Evolutionary conservation across 2,113 vertebrate genomes (phyloP), one percentile per base, ranked within the genome.

Genomic region (Ranitomeya imitator): DNA sequence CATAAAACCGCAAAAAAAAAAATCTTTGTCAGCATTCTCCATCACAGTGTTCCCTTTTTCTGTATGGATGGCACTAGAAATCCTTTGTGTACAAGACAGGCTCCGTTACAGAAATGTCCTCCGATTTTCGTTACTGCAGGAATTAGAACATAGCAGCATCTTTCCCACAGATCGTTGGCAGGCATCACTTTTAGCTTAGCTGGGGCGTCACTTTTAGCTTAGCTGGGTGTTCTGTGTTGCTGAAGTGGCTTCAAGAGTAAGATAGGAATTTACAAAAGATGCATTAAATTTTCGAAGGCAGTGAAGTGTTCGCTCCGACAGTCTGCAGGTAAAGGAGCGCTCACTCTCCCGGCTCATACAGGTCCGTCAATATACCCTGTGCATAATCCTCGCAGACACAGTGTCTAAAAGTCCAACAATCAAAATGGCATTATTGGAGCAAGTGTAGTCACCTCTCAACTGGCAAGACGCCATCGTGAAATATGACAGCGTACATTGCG

Each of bases 81-180:
- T 86, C 45, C 26, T 71, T 60, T 54, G 60, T 26, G 63, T 54
- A 18, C 52, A 55, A 45, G 19, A 63, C 26, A 86, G 63, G 9
- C 13, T 26, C 18, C 21, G 13, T 45, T 69, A 45, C 19, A 73
- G 86, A 55, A 63, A 80, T 73, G 55, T 81, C 18, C 45, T 87
- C 79, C 19, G 79, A 60, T 80, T 31, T 69, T 65, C 77, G 37
- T 79, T 26, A 80, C 77, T 87, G 76, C 85, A 69, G 76, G 61
- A 79, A 55, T 87, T 63, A 71, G n/a, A 45, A 65, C 78, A 81
- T 87, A 81, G 86, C 86, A 81, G 86, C 86, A 55, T 65, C 63
- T 55, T 57, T 79, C 57, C 45, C 54, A 81, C 78, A 80, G 52
- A 79, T 54, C 5, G 19, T 60, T 87, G 69, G 52, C 23, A 87